Evolutionary conservation across 2,113 vertebrate species (phyloP), one percentile per base, ranked within the genome.

Genomic region (Corvus moneduloides): DNA sequence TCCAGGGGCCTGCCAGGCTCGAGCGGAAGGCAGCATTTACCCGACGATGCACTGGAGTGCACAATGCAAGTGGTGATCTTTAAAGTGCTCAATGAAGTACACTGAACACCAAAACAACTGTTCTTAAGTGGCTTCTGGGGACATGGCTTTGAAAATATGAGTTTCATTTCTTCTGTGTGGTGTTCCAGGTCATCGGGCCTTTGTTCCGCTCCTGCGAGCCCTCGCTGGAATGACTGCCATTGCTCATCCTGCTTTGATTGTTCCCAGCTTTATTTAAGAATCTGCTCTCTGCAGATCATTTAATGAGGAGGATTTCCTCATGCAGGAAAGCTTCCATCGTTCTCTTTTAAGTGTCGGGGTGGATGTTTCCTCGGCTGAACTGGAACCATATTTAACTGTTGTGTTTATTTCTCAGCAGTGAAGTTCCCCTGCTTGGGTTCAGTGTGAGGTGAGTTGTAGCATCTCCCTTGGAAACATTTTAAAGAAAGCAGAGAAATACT

Each of bases 271-370:
- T n/a, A 30, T 16, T 76, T 43, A 30, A 58, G 62, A 21, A 76
- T 78, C 81, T 79, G 32, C 74, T 93, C 81, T 76, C 81, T 67
- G 74, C 78, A 90, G 62, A 91, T 69, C 58, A 1, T 51, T 62
- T 87, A 87, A 94, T 51, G 78, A 95, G 84, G 37, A 95, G 84
- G 87, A 89, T 82, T 87, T 95, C 91, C 87, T 87, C 81, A 7
- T 1, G 58, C 61, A 27, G 84, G 56, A 94, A 67, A 23, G 35
- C 56, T 81, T 56, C 73, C 22, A 10, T 61, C 87, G 63, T 63
- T 16, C 48, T 17, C 73, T 44, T 77, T 33, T 16, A 51, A 76
- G 91, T 19, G 28, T 13, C 35, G 4, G 39, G 73, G 80, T 58
- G 74, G 89, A 44, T 85, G 71, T 21, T 78, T 82, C 37, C 49